Evolutionary conservation across 2,888 invertebrate genomes (phyloP), one percentile per base, ranked within the genome.

Genomic region (Melinaea marsaeus): DNA sequence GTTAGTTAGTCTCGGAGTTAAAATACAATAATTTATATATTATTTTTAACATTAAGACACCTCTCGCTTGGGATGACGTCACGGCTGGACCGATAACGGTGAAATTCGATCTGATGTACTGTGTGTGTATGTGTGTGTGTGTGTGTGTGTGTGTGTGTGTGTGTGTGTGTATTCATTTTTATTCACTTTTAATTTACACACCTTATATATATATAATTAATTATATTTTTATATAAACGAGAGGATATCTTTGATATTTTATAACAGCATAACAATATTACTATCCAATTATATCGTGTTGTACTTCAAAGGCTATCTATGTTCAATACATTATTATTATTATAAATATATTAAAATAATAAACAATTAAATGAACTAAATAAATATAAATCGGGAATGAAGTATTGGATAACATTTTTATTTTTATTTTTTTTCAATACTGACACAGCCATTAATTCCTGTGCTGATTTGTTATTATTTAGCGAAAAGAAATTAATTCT

Each of bases 261-360:
- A 32, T 51, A 51, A 51, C 51, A 51, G 32, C 32, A 32, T 32
- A 51, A 51, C 51, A 51, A 51, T 51, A 51, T 51, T 32, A 51
- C 22, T 32, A 51, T 51, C 51, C 22, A 32, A 32, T 51, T 32
- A 51, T 51, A 1, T 51, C 51, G 51, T 51, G 32, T 51, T 51
- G 51, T 51, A 51, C 51, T 51, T 51, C 32, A 32, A 51, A 51
- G 51, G 51, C 51, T 51, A 22, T 22, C 22, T 22, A 22, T 48
- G 32, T 6, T 6, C 6, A 32, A 51, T 32, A 48, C 48, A 48
- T 32, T 51, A 11, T 51, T 32, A 51, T 32, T 32, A 32, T 7
- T 32, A 9, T 51, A 22, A 32, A 51, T 32, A 32, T 22, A 32
- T 32, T 32, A 3, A 32, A 7, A 51, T 32, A 22, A 32, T 32